Conservation (phyloP, 2,113 vertebrate species). For the Lathamus discolor region DNA sequence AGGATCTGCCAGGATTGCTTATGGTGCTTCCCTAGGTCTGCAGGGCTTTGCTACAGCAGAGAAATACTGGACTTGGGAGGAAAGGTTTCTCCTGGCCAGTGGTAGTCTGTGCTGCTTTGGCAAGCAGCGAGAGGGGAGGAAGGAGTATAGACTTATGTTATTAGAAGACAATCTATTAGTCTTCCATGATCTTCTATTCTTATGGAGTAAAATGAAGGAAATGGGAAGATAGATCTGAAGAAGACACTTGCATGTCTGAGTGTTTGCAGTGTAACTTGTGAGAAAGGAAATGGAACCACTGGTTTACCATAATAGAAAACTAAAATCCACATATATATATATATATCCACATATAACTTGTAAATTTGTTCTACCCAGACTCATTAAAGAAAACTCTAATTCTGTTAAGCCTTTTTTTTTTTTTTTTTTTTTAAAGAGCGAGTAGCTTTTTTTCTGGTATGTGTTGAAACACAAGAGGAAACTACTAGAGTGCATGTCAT, state of each 20-base stretch:
- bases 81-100: neutral
- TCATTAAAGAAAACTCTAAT: conserved; percentile 12
- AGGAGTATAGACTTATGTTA: neutral
- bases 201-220: neutral
- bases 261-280: neutral
- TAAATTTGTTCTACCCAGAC: neutral
- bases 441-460: neutral
- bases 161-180: neutral
- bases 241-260: neutral
- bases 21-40: neutral
- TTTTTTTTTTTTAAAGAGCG: neutral
- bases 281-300: neutral
- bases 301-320: neutral
- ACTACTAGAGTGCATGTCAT: conserved; percentile 22
- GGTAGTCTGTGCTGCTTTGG: neutral
- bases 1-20: neutral
- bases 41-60: neutral
- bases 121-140: neutral
- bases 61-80: neutral
- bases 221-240: neutral
- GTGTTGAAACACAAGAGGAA: conserved; percentile 43
- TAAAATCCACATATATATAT: neutral
- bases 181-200: neutral
- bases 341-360: neutral
- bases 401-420: conserved; percentile 7